Percentiles rank a stretch among this genome's conserved stretches.
phyloP scores from a whole-genome alignment of 2,797 vertebrate genomes.

The Neostethus bicornis region DNA sequence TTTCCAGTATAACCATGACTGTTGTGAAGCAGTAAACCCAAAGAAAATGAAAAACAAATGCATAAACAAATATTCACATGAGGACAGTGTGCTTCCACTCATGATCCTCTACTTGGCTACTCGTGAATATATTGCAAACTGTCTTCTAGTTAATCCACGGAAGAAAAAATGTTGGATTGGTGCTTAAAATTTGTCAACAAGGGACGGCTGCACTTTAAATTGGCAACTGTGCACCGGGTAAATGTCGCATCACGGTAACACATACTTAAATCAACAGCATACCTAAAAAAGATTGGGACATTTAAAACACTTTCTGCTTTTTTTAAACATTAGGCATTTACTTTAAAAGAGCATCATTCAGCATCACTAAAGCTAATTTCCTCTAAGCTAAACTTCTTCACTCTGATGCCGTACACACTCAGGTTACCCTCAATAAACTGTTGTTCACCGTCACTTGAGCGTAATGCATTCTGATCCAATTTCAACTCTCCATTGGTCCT shows the following conservation, averaged over 20 bases:
- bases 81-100: conserved; percentile 23
- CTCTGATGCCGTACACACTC: conserved; percentile 38
- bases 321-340: conserved; percentile 1
- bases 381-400: conserved; percentile 21
- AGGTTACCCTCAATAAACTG: conserved; percentile 50
- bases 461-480: conserved; percentile 56
- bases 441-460: conserved; percentile 53
- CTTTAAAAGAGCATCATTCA: conserved; percentile 52
- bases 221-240: conserved; percentile 1
- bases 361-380: conserved; percentile 23
- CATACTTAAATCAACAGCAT: background rate
- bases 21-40: conserved; percentile 28
- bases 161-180: conserved; percentile 4
- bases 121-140: conserved; percentile 38
- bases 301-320: background rate
- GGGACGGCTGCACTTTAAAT: conserved; percentile 6
- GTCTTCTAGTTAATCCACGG: conserved; percentile 21
- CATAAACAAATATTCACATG: conserved; percentile 36
- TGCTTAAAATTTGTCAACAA: conserved; percentile 8
- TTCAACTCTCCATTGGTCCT: conserved; percentile 48
- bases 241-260: conserved; percentile 3
- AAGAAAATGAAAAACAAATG: conserved; percentile 38
- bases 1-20: conserved; percentile 24
- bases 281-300: background rate
- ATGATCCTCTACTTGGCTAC: conserved; percentile 29